phyloP scores from a whole-genome alignment of 1,140 invertebrate species.

The Papilio helenus region DNA sequence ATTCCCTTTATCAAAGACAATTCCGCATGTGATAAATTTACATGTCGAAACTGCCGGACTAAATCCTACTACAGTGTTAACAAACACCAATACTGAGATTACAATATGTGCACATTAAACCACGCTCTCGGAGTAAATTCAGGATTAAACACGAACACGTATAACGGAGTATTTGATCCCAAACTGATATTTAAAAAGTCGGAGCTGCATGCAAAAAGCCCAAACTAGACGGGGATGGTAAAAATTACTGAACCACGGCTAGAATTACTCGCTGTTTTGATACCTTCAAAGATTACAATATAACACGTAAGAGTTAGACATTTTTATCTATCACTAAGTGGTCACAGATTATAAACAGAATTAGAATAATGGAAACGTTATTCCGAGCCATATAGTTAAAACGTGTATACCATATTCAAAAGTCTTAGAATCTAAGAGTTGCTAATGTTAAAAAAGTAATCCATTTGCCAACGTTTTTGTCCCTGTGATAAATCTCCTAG shows the following conservation, averaged over 20 bases:
- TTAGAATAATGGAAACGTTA: not conserved
- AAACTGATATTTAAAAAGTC: not conserved
- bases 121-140: not conserved
- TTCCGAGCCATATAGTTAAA: not conserved
- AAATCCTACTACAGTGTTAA: slow-evolving; percentile 26
- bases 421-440: too few relatives aligned
- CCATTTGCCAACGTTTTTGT: not conserved
- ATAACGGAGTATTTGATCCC: not conserved
- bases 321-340: not conserved
- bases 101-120: slow-evolving; percentile 2
- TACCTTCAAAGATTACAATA: not conserved
- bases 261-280: not conserved
- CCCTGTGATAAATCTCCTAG: not conserved
- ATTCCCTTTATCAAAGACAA: slow-evolving; percentile 26
- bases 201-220: not conserved
- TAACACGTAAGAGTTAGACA: not conserved
- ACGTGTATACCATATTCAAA: not conserved
- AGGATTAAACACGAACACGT: not conserved
- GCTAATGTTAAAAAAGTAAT: not conserved
- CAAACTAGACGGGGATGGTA: not conserved
- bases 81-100: slow-evolving; percentile 9
- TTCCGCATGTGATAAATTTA: slow-evolving; percentile 16
- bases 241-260: not conserved
- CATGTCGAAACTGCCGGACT: not conserved
- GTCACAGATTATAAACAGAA: not conserved